Evolutionary conservation across 2,888 invertebrate genomes (phyloP).

Genomic region (Lutraria lutraria): DNA sequence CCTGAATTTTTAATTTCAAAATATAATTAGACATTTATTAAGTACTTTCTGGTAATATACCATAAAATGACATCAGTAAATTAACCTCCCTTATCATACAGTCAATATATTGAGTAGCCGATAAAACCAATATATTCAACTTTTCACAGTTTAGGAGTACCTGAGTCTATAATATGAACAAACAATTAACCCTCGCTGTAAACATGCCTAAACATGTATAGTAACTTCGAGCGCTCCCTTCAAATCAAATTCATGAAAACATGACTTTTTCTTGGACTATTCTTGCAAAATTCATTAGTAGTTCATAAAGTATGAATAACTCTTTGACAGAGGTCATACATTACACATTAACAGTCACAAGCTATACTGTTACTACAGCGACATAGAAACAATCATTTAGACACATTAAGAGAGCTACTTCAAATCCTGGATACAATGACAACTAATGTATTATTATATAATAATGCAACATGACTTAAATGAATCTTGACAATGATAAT

Average conservation of each 20-base stretch:
- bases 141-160: background rate
- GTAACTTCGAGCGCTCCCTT: too few species aligned
- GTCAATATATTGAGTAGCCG: background rate
- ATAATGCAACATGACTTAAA: background rate
- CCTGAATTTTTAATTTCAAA: conserved; percentile 12
- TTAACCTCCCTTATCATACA: background rate
- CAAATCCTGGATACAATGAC: background rate
- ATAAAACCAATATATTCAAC: background rate
- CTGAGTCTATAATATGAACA: background rate
- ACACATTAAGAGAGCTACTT: background rate
- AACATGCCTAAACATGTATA: background rate
- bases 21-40: background rate
- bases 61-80: background rate
- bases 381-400: background rate
- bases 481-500: background rate
- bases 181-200: background rate
- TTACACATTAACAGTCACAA: background rate
- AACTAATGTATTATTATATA: background rate
- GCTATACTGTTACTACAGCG: background rate
- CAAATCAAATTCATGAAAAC: too few species aligned
- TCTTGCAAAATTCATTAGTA: too few species aligned
- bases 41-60: background rate
- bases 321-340: too few species aligned
- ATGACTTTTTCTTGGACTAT: too few species aligned
- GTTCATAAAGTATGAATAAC: too few species aligned